Base-by-base conservation (phyloP, 2,797 vertebrate species). In the Chaetodon trifasciatus region DNA sequence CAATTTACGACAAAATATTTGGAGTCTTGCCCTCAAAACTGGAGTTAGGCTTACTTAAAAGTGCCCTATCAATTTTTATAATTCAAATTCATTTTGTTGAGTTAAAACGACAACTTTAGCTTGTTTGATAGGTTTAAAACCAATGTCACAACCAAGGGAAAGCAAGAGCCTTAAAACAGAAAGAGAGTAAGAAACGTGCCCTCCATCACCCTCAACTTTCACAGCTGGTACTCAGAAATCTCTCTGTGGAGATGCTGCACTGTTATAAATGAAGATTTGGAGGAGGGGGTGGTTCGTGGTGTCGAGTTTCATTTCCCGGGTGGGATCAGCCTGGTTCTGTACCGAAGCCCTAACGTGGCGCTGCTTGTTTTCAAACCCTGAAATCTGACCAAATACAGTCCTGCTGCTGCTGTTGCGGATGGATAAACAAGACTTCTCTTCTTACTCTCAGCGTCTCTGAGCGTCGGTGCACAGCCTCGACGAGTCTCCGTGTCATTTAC, bases 271-370 rank as follows among this genome's bases (percentile, higher is more conserved):
- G 3, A 46, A 40, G 12, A n/a, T 28, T 1, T 11, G 39, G 12
- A 28, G 42, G 42, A 9, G 8, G 46, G 28, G 28, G 28, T 32
- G 28, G 28, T 47, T 57, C n/a, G 53, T 5, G 81, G 92, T 85
- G 87, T 94, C 86, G 1, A 74, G 86, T 94, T 92, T 90, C 94
- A 91, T 73, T 78, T 74, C 66, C 77, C 68, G 85, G 78, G 82
- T 65, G 88, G 86, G 83, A 84, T 83, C 78, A 58, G 69, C 42
- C 82, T 70, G 88, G 83, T 87, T 87, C 84, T 74, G 74, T 56
- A 49, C 46, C 40, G 78, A 47, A 72, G 74, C 32, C 46, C 73
- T n/a, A 47, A 60, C 71, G 80, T 65, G 56, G 70, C 71, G 55
- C 35, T 76, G 70, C 16, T 50, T 64, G 15, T 35, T 46, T 28